Conservation (phyloP, 2,888 invertebrate species). For the Taphrorychus bicolor region DNA sequence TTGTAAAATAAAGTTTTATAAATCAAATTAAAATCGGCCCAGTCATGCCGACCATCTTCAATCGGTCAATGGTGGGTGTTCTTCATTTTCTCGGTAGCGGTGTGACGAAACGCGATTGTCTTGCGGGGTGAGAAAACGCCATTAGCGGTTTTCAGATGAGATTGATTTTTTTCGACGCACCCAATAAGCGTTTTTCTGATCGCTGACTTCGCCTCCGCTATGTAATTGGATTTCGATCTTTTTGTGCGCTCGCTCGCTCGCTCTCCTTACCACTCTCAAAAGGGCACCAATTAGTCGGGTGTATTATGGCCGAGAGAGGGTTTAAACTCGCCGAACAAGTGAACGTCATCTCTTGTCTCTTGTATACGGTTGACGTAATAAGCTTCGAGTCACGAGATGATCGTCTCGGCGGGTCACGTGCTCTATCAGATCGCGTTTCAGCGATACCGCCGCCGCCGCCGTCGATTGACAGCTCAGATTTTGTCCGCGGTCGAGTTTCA, state of each 20-base stretch:
- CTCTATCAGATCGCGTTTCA: slow-evolving; percentile 50
- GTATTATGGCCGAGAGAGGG: background rate
- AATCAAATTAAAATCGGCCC: slow-evolving; percentile 52
- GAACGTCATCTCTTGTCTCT: background rate
- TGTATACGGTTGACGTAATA: slow-evolving; percentile 27
- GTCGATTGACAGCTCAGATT: slow-evolving; percentile 53
- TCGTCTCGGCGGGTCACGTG: slow-evolving; percentile 52
- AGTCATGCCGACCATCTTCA: slow-evolving; percentile 52
- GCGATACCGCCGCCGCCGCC: slow-evolving; percentile 45
- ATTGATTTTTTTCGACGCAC: slow-evolving; percentile 27
- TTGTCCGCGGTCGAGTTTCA: slow-evolving; percentile 50
- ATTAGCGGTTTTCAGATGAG: slow-evolving; percentile 34
- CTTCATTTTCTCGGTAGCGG: slow-evolving; percentile 39
- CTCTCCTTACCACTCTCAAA: background rate
- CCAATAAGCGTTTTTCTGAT: slow-evolving; percentile 17
- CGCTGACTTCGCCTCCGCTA: background rate
- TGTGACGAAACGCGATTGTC: slow-evolving; percentile 39
- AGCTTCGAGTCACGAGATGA: slow-evolving; percentile 50
- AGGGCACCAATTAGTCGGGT: background rate
- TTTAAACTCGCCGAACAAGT: background rate
- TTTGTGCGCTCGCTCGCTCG: background rate
- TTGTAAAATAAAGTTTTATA: slow-evolving; percentile 52
- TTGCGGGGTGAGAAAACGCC: slow-evolving; percentile 33
- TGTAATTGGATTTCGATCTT: background rate
- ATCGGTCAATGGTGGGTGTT: slow-evolving; percentile 39